Evolutionary conservation across 1,140 invertebrate genomes (phyloP).

Genomic region (Microplitis mediator): DNA sequence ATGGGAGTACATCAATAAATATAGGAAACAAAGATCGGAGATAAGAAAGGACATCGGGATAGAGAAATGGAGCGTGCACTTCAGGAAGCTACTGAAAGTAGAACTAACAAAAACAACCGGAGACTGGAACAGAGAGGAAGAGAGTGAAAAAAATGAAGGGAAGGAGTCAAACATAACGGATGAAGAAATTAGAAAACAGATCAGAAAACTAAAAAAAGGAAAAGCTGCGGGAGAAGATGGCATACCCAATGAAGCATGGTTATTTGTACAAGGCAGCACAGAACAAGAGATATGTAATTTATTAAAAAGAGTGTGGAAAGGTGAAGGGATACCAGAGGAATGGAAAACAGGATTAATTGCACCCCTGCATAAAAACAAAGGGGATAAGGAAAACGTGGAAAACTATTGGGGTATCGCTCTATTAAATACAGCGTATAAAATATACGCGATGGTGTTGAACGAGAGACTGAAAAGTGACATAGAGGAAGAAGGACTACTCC

Average conservation of each 20-base stretch:
- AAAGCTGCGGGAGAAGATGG: slow-evolving; percentile 15
- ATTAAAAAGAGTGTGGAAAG: slow-evolving; percentile 6
- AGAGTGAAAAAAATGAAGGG: neutral
- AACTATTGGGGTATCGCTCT: slow-evolving; percentile 41
- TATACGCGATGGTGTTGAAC: slow-evolving; percentile 14
- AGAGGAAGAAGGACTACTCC: slow-evolving; percentile 19
- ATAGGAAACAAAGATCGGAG: neutral
- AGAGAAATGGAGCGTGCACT: slow-evolving; percentile 8
- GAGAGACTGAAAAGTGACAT: slow-evolving; percentile 17
- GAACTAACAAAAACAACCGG: neutral
- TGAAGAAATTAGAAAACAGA: slow-evolving; percentile 9
- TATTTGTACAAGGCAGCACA: neutral
- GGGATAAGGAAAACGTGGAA: slow-evolving; percentile 30
- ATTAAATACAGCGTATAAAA: slow-evolving; percentile 19
- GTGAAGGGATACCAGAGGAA: slow-evolving; percentile 32
- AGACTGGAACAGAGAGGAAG: neutral
- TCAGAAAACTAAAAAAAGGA: slow-evolving; percentile 12
- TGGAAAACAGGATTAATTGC: slow-evolving; percentile 35
- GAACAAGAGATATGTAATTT: neutral
- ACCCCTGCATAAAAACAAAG: slow-evolving; percentile 39
- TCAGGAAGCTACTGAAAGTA: slow-evolving; percentile 5
- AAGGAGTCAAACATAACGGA: neutral
- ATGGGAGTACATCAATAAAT: slow-evolving; percentile 23
- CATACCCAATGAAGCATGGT: slow-evolving; percentile 11
- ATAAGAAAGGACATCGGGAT: neutral